Conservation (phyloP, 1,140 invertebrate species). For the Atta texana region DNA sequence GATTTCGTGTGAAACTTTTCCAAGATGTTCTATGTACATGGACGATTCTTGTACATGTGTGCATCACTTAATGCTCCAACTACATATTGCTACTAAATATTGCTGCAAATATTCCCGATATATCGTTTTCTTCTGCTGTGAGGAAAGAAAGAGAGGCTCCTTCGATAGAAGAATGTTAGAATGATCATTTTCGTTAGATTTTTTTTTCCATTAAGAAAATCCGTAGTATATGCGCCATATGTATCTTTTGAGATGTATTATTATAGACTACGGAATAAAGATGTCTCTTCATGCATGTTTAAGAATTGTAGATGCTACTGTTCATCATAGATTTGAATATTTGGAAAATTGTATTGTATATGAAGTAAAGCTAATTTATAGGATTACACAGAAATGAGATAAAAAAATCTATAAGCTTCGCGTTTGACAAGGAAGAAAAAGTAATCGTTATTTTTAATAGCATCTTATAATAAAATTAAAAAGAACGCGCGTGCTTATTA, state of each 20-base stretch:
- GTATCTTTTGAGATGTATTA: constrained; percentile 31
- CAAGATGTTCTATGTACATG: constrained; percentile 55
- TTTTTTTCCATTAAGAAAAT: constrained; percentile 53
- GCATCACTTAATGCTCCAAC: constrained; percentile 66
- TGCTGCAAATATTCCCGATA: constrained; percentile 47
- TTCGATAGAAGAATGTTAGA: constrained; percentile 65
- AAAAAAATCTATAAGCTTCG: constrained; percentile 6
- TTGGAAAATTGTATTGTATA: background rate
- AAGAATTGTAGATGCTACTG: background rate
- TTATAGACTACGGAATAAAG: constrained; percentile 40
- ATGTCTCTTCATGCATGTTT: background rate
- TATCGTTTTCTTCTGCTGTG: background rate
- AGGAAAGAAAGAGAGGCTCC: constrained; percentile 54
- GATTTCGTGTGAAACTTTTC: constrained; percentile 70
- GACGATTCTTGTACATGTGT: constrained; percentile 47
- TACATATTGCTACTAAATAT: constrained; percentile 78
- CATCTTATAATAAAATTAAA: background rate
- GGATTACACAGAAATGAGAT: background rate
- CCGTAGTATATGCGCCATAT: constrained; percentile 50
- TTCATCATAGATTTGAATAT: background rate
- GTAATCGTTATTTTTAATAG: constrained; percentile 39
- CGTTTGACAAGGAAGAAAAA: background rate
- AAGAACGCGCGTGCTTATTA: background rate
- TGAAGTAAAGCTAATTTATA: background rate
- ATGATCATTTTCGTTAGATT: constrained; percentile 59